A percentile compares a stretch with the other conserved stretches of the same genome.
phyloP scores from a whole-genome alignment of 2,797 vertebrate genomes.

The Tragopan temminckii region DNA sequence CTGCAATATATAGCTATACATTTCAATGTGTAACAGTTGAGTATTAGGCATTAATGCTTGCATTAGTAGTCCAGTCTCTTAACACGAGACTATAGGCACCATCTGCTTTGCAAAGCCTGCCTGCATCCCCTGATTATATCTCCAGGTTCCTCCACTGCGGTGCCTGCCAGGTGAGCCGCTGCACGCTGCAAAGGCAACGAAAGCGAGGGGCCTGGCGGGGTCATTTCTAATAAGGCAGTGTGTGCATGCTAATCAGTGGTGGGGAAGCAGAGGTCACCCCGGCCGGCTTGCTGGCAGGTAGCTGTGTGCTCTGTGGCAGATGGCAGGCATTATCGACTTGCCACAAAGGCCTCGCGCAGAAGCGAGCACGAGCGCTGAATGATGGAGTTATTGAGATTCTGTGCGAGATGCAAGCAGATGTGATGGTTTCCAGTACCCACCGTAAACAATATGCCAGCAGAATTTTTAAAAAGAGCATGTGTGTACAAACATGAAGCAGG shows the following conservation, averaged over 20 bases:
- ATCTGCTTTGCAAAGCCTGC: slow-evolving; percentile 84
- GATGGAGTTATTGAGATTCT: slow-evolving; percentile 88
- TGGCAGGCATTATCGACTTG: slow-evolving; percentile 88
- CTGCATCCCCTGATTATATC: slow-evolving; percentile 84
- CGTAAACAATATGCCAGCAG: slow-evolving; percentile 85
- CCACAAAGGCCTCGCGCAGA: slow-evolving; percentile 83
- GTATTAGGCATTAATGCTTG: slow-evolving; percentile 78
- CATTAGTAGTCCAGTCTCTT: slow-evolving; percentile 80
- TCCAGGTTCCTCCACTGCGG: slow-evolving; percentile 81
- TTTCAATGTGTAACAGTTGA: slow-evolving; percentile 56
- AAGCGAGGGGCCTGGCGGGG: slow-evolving; percentile 82
- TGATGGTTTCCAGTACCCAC: slow-evolving; percentile 84
- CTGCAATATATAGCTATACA: slow-evolving; percentile 24
- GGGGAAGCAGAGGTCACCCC: slow-evolving; percentile 85
- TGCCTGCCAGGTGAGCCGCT: slow-evolving; percentile 94
- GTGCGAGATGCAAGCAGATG: slow-evolving; percentile 84
- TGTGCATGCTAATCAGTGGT: slow-evolving; percentile 94
- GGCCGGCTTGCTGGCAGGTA: slow-evolving; percentile 86
- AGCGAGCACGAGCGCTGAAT: slow-evolving; percentile 78
- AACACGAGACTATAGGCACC: slow-evolving; percentile 79
- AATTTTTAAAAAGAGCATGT: slow-evolving; percentile 83
- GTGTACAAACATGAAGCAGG: slow-evolving; percentile 83
- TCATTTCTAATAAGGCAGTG: slow-evolving; percentile 84
- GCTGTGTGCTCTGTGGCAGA: slow-evolving; percentile 87
- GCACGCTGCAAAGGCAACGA: slow-evolving; percentile 84